Percentiles rank a stretch among this genome's conserved stretches.
Evolutionary conservation across 1,140 invertebrate species (phyloP).

Genomic region (Hyles vespertilio): DNA sequence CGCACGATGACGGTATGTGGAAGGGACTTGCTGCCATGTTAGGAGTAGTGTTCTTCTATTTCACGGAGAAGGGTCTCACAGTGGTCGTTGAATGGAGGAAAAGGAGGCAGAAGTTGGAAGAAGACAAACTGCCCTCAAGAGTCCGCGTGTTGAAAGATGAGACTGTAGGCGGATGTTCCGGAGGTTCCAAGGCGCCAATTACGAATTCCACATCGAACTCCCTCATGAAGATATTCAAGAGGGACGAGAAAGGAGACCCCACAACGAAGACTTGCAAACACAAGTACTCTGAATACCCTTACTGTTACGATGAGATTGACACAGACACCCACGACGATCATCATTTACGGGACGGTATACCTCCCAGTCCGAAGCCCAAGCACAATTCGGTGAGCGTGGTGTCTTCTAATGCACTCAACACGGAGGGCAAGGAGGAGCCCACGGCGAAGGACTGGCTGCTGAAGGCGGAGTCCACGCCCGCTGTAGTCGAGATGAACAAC

Average conservation of each 20-base stretch:
- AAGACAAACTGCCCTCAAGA: conserved; percentile 78
- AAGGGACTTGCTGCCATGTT: conserved; percentile 88
- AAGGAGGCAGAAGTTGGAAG: conserved; percentile 77
- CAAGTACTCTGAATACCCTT: conserved; percentile 89
- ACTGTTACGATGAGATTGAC: conserved; percentile 88
- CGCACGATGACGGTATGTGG: conserved; percentile 84
- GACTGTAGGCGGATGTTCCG: conserved; percentile 74
- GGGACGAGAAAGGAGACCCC: conserved; percentile 71
- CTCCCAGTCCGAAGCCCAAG: conserved; percentile 56
- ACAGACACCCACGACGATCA: conserved; percentile 81
- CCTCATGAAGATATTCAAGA: conserved; percentile 63
- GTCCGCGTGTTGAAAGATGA: conserved; percentile 81
- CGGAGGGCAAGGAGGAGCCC: conserved; percentile 61
- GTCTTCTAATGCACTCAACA: conserved; percentile 60
- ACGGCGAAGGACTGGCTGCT: conserved; percentile 68
- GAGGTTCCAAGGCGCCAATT: conserved; percentile 67
- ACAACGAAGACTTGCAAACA: conserved; percentile 86
- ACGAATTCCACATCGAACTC: conserved; percentile 56
- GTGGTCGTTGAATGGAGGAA: conserved; percentile 89
- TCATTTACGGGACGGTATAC: conserved; percentile 66
- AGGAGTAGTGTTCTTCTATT: conserved; percentile 92
- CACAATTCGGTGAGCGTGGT: conserved; percentile 68
- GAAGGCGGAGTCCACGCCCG: conserved; percentile 47
- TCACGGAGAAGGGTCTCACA: conserved; percentile 88
- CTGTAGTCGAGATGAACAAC: conserved; percentile 66